phyloP scores from a whole-genome alignment of 2,888 invertebrate species.

The Hydrotaea diabolus region DNA sequence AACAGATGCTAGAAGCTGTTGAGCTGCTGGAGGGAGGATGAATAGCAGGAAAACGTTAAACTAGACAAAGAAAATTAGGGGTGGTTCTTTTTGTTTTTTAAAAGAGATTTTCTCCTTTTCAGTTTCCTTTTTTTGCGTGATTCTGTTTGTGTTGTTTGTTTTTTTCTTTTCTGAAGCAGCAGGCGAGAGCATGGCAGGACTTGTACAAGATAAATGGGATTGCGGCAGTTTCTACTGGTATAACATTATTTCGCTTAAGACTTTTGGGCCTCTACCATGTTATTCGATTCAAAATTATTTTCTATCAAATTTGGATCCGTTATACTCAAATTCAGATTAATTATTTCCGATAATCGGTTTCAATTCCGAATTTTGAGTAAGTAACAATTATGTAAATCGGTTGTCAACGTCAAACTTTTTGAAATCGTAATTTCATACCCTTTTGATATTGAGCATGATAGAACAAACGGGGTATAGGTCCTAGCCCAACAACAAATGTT shows the following conservation, averaged over 20 bases:
- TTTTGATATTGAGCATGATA: too few relatives aligned
- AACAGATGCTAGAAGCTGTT: constrained; percentile 51
- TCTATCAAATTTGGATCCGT: too few relatives aligned
- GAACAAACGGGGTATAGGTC: too few relatives aligned
- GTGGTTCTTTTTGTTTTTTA: not conserved
- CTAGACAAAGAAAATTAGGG: constrained; percentile 34
- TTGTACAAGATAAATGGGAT: constrained; percentile 35
- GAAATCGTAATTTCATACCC: too few relatives aligned
- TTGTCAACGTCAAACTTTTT: too few relatives aligned
- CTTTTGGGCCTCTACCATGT: too few relatives aligned
- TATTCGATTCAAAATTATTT: too few relatives aligned
- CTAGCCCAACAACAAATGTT: too few relatives aligned
- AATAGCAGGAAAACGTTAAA: not conserved
- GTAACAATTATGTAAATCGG: too few relatives aligned
- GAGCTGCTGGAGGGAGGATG: constrained; percentile 26
- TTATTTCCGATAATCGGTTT: too few relatives aligned
- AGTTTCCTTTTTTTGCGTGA: constrained; percentile 1
- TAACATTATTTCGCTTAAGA: not conserved
- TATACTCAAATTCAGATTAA: too few relatives aligned
- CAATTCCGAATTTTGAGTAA: too few relatives aligned
- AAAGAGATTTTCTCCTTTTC: constrained; percentile 7
- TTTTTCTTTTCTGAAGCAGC: not conserved
- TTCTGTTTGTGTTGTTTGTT: not conserved
- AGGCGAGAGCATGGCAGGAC: not conserved
- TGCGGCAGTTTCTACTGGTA: not conserved